phyloP scores from a whole-genome alignment of 2,113 vertebrate genomes.

The Gnathonemus longibarbis region DNA sequence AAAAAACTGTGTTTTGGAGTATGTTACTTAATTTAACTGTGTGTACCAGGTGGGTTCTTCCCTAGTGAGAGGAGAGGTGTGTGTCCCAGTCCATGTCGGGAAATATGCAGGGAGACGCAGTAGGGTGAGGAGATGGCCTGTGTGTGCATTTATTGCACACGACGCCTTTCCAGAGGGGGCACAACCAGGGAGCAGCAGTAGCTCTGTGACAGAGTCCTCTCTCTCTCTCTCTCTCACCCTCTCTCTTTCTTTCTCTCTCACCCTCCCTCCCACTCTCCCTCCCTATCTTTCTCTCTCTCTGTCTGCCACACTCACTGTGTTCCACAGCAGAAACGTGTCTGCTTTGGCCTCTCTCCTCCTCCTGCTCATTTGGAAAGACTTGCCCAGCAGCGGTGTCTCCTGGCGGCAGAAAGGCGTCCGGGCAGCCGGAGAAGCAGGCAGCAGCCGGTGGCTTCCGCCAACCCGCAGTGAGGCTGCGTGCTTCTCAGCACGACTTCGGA shows the following conservation, averaged over 20 bases:
- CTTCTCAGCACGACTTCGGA: neutral
- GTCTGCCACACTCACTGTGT: neutral
- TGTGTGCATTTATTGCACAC: constrained; percentile 66
- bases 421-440: constrained; percentile 38
- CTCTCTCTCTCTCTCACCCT: neutral
- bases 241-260: neutral
- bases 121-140: constrained; percentile 25
- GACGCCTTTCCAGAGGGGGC: constrained; percentile 54
- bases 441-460: neutral
- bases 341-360: neutral
- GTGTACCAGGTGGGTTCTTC: constrained; percentile 21
- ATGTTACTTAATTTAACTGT: constrained; percentile 26
- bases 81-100: constrained; percentile 7
- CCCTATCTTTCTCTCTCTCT: constrained; percentile 50
- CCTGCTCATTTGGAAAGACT: neutral
- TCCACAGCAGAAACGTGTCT: constrained; percentile 1
- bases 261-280: constrained; percentile 22
- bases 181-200: constrained; percentile 33
- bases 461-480: neutral
- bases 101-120: constrained; percentile 17
- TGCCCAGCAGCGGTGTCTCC: neutral
- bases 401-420: constrained; percentile 49
- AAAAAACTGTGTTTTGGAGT: constrained; percentile 17
- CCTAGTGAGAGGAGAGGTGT: constrained; percentile 7
- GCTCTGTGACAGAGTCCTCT: constrained; percentile 41